Evolutionary conservation across 2,888 invertebrate species (phyloP).

Genomic region (Bembecia ichneumoniformis): DNA sequence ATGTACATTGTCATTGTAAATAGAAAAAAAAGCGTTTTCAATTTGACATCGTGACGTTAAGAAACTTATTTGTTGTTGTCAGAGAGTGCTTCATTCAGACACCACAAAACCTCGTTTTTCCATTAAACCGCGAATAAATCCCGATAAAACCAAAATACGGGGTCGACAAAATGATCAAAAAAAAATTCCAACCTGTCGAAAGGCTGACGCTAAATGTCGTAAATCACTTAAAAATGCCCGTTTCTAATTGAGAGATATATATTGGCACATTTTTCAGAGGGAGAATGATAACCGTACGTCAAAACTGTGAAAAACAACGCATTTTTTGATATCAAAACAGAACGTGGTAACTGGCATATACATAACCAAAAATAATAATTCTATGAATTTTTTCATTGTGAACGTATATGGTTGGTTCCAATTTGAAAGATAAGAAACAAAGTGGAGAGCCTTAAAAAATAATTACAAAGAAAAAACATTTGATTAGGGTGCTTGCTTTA

Average conservation of each 20-base stretch:
- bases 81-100: background rate
- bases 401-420: no score
- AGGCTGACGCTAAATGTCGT: slow-evolving; percentile 26
- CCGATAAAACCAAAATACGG: background rate
- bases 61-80: no score
- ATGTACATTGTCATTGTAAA: no score
- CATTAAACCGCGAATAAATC: background rate
- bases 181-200: slow-evolving; percentile 6
- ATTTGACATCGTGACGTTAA: no score
- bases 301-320: slow-evolving; percentile 9
- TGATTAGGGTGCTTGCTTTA: no score
- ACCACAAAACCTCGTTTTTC: background rate
- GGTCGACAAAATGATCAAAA: background rate
- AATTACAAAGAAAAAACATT: no score
- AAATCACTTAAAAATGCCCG: slow-evolving; percentile 29
- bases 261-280: slow-evolving; percentile 47
- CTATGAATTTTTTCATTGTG: background rate
- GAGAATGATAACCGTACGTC: slow-evolving; percentile 9
- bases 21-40: no score
- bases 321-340: slow-evolving; percentile 2
- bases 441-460: no score
- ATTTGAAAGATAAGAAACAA: no score
- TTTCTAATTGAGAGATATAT: slow-evolving; percentile 55
- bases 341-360: slow-evolving; percentile 13
- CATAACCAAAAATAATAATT: background rate